Percentiles rank a stretch among this genome's conserved stretches.
phyloP scores from a whole-genome alignment of 2,888 invertebrate genomes.

The Cheilosia pagana region DNA sequence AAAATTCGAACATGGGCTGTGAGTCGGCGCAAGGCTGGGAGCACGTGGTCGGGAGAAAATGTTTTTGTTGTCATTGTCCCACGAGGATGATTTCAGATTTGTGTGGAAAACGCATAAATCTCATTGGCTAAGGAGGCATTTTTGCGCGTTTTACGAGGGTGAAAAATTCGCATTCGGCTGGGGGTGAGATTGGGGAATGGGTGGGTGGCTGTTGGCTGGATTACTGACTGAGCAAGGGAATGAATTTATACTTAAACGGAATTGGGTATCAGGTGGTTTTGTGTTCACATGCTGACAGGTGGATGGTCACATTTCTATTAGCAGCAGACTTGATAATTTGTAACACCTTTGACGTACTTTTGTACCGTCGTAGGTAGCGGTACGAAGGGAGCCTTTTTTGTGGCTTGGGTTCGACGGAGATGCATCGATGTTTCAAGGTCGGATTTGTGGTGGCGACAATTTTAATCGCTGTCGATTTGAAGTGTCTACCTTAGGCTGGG shows the following conservation, averaged over 20 bases:
- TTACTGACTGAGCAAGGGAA: conserved; percentile 54
- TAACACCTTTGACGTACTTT: not conserved
- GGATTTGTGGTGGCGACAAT: too few relatives aligned
- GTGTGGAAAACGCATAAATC: conserved; percentile 76
- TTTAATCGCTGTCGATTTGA: too few relatives aligned
- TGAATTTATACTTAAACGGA: conserved; percentile 52
- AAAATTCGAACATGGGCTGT: conserved; percentile 57
- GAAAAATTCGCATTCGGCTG: conserved; percentile 53
- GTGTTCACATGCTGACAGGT: conserved; percentile 68
- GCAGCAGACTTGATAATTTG: conserved; percentile 37
- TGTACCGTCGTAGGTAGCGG: too few relatives aligned
- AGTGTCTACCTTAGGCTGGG: too few relatives aligned
- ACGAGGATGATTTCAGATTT: conserved; percentile 72
- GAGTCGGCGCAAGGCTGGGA: conserved; percentile 45
- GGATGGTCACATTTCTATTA: conserved; percentile 70
- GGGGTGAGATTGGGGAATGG: conserved; percentile 47
- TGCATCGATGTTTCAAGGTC: too few relatives aligned
- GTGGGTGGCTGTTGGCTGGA: conserved; percentile 66
- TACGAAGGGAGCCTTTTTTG: too few relatives aligned
- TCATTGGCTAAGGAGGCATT: conserved; percentile 76
- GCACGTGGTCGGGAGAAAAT: conserved; percentile 63
- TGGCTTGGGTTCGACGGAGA: too few relatives aligned
- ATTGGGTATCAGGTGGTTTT: conserved; percentile 71
- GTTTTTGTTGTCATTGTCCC: conserved; percentile 74
- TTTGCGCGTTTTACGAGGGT: conserved; percentile 72